phyloP scores from a whole-genome alignment of 2,113 vertebrate species.

The Boulengeromyrus knoepffleri region DNA sequence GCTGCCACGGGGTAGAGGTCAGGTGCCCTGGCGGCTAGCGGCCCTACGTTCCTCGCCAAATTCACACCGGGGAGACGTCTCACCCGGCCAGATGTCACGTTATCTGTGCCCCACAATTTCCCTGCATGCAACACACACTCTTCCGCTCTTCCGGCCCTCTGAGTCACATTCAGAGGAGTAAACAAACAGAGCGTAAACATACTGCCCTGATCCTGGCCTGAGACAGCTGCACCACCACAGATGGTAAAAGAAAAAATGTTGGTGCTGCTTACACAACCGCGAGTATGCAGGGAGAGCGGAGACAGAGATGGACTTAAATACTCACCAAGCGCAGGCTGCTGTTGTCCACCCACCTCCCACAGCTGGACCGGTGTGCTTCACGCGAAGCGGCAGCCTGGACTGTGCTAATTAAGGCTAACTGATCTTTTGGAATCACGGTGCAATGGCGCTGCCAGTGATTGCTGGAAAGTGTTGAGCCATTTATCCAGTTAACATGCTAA shows the following conservation, averaged over 20 bases:
- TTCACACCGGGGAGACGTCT: background rate
- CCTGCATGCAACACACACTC: background rate
- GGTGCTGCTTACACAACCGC: background rate
- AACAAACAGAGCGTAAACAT: background rate
- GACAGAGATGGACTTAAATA: background rate
- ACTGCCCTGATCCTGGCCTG: background rate
- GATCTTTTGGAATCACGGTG: background rate
- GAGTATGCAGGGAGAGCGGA: background rate
- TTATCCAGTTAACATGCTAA: background rate
- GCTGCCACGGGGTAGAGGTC: background rate
- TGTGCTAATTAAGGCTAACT: background rate
- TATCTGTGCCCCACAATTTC: background rate
- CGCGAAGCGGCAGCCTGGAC: background rate
- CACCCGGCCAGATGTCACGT: background rate
- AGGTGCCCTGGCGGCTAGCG: too few species aligned
- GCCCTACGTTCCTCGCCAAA: background rate
- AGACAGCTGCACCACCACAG: background rate
- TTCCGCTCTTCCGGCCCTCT: background rate
- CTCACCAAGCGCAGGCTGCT: background rate
- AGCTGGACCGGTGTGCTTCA: background rate
- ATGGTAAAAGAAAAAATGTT: background rate
- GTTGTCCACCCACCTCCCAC: background rate
- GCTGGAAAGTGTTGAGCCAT: background rate
- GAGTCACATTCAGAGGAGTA: background rate
- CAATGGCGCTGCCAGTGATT: background rate